These are phyloP conservation scores for Pycnomerus fuliginosus DNA, from an alignment of 2,888 invertebrate species.

Conservation along the genomic window DNA sequence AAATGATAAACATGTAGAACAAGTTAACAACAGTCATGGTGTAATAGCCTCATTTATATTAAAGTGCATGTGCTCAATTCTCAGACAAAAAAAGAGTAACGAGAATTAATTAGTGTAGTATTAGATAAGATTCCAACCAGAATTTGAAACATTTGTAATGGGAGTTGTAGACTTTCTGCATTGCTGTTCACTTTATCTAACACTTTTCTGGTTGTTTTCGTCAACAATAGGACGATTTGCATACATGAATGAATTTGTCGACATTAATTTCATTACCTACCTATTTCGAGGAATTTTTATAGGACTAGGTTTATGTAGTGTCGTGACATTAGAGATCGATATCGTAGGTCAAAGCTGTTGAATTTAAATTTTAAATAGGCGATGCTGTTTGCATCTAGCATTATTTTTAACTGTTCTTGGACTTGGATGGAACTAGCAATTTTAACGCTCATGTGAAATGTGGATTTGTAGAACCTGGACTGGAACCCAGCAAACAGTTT, in stretches of 20 bases:
- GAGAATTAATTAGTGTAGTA: neutral
- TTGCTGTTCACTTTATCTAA: too few species aligned
- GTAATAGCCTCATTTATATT: slow-evolving; percentile 21
- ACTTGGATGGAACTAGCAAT: neutral
- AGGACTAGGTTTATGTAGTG: slow-evolving; percentile 32
- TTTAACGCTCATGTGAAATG: neutral
- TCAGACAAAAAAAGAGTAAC: neutral
- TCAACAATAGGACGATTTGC: slow-evolving; percentile 27
- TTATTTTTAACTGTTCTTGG: slow-evolving; percentile 10
- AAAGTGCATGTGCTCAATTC: slow-evolving; percentile 3
- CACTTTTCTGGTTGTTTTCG: too few species aligned
- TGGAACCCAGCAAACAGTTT: too few species aligned
- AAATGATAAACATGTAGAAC: slow-evolving; percentile 19
- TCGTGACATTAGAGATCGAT: slow-evolving; percentile 39
- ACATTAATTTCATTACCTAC: slow-evolving; percentile 31
- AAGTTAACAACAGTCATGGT: slow-evolving; percentile 21
- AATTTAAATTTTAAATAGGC: slow-evolving; percentile 38
- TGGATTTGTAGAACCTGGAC: neutral
- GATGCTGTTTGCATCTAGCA: slow-evolving; percentile 19
- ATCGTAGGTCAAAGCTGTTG: slow-evolving; percentile 38
- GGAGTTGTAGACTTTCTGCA: slow-evolving; percentile 7
- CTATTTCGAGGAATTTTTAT: slow-evolving; percentile 37
- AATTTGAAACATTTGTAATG: neutral
- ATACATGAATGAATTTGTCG: slow-evolving; percentile 34
- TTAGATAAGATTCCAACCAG: neutral